Evolutionary conservation across 1,140 invertebrate species (phyloP).

Genomic region (Pteromalus puparum): DNA sequence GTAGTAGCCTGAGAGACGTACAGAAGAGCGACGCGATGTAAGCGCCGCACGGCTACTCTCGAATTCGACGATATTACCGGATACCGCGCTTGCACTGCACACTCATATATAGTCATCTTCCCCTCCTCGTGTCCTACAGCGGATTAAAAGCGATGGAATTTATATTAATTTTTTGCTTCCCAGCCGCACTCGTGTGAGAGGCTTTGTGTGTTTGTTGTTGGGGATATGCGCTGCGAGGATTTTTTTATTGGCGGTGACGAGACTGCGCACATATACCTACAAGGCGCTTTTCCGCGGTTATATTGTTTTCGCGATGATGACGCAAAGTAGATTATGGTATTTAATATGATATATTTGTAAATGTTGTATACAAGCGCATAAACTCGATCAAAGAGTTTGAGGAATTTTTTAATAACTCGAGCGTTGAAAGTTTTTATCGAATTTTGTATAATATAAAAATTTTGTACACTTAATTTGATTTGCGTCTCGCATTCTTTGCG

Average conservation of each 20-base stretch:
- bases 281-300: too few species aligned
- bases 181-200: background rate
- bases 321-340: background rate
- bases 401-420: too few species aligned
- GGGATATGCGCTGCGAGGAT: too few species aligned
- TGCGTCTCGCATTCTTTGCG: background rate
- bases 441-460: too few species aligned
- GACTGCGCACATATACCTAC: too few species aligned
- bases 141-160: slow-evolving; percentile 46
- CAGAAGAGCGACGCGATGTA: slow-evolving; percentile 28
- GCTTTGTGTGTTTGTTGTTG: too few species aligned
- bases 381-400: too few species aligned
- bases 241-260: too few species aligned
- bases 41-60: slow-evolving; percentile 19
- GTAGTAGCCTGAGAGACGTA: background rate
- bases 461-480: background rate
- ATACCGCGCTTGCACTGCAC: background rate
- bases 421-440: too few species aligned
- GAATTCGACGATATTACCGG: slow-evolving; percentile 24
- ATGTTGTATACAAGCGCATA: too few species aligned
- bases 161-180: slow-evolving; percentile 47
- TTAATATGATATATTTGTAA: too few species aligned
- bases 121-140: background rate
- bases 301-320: too few species aligned
- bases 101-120: background rate